These are phyloP conservation scores for Drosophila pruinosa DNA, from an alignment of 1,140 invertebrate species.

Conservation along the genomic window DNA sequence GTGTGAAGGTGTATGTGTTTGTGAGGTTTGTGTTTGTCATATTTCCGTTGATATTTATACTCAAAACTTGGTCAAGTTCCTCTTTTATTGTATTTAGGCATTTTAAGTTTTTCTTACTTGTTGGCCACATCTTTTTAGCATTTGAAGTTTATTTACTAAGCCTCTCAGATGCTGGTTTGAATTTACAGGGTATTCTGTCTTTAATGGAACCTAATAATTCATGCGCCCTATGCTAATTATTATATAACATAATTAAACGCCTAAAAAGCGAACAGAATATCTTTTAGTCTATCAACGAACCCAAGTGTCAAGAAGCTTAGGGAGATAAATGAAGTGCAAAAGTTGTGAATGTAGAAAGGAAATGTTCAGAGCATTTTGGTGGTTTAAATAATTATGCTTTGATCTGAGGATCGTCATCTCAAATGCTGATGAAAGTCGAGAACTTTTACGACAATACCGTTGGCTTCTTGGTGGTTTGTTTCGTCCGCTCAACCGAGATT, in stretches of 20 bases:
- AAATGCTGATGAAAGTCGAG: neutral
- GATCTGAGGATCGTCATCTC: slow-evolving; percentile 9
- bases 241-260: too few species aligned
- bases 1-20: slow-evolving; percentile 12
- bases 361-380: neutral
- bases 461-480: neutral
- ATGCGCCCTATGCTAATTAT: too few species aligned
- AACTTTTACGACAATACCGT: neutral
- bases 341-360: neutral
- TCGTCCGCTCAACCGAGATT: slow-evolving; percentile 42
- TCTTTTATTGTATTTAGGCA: slow-evolving; percentile 29
- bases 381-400: slow-evolving; percentile 39
- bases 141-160: slow-evolving; percentile 19
- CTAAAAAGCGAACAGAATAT: neutral
- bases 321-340: neutral
- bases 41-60: slow-evolving; percentile 70
- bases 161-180: neutral
- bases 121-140: slow-evolving; percentile 25
- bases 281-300: neutral
- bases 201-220: neutral
- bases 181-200: slow-evolving; percentile 3
- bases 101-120: slow-evolving; percentile 38
- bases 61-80: slow-evolving; percentile 54
- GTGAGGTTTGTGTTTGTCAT: slow-evolving; percentile 42
- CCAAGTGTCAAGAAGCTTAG: neutral